Base-by-base conservation (phyloP, 2,888 invertebrate species). In the Lasioglossum vierecki region DNA sequence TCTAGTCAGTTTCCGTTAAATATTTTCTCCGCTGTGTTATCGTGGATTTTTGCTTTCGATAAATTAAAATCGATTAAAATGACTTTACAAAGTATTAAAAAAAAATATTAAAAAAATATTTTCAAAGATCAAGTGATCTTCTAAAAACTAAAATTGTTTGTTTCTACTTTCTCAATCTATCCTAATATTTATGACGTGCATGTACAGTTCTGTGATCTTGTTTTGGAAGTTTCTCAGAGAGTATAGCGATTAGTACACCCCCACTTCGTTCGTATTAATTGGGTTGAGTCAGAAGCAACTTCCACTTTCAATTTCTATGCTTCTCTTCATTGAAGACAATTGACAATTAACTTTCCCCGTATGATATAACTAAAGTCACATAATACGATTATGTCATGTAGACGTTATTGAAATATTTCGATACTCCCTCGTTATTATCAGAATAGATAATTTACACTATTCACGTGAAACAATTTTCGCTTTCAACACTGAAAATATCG, bases 281-380 rank as follows among this genome's bases (percentile, higher is more conserved):
- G 11, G 39, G 68, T 68, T 68, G 68, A 35, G 68, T 68, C 68
- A 68, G 18, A 68, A 39, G 35, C 30, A 63, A 30, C 68, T 39
- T 68, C 68, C 68, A 68, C 39, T 22, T 39, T 39, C 15, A 22
- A 39, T 39, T 68, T 39, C 39, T 22, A 39, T 68, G 68, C 18
- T 39, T 5, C 35, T 68, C 39, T 68, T 15, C 18, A 39, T 39
- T 68, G 68, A 68, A 68, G 68, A 68, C 39, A 68, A 68, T 39
- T 68, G 39, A 39, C 68, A 22, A 39, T 68, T 68, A 68, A 68
- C 68, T 22, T 68, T 13, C 39, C 39, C 35, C 68, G 39, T 39
- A 22, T 11, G 22, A 22, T 18, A 18, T 18, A 8, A 8, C 35
- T 22, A 22, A 8, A 53, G 49, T 22, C 49, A 22, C 49, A 53